Evolutionary conservation across 2,888 invertebrate species (phyloP), one percentile per base, ranked within the genome.

Genomic region (Diadegma fenestrale): DNA sequence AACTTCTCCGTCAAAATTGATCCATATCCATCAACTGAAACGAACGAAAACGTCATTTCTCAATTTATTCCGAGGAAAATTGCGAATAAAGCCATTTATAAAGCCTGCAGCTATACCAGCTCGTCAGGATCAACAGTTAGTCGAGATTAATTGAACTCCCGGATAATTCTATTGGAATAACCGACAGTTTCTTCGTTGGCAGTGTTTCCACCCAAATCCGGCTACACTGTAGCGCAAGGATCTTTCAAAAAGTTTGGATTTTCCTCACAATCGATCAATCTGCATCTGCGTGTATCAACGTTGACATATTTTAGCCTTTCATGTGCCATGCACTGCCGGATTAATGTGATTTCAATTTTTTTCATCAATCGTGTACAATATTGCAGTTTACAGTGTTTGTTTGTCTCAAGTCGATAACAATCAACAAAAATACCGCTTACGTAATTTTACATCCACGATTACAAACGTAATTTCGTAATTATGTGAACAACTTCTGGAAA

Each of bases 61-160:
- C 0, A 51, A 58, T 61, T 33, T 22, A 58, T 68, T 8, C 26
- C 30, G 1, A 45, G 45, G 26, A 51, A n/a, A 68, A 58, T 33
- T 43, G 58, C 33, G 66, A 76, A 76, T 63, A 22, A 64, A 80
- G 64, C 80, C 43, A 54, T 37, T 58, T 64, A 84, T 80, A 80
- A 80, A 84, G 71, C 64, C 54, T 22, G 3, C 26, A 79, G 66
- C 19, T 41, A 43, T 41, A 43, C n/a, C 17, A 41, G 14, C 17
- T 17, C 22, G 33, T 14, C 19, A 69, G 80, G 82, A 85, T 85
- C 82, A 82, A 79, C 79, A 64, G 82, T 71, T 78, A 63, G 79
- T 43, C 48, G 76, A 80, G 82, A 85, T 82, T 82, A 85, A 85
- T 85, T 72, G 82, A 82, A 82, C 85, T 66, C 66, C 43, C 64